These are phyloP conservation scores for Phaethornis superciliosus DNA, from an alignment of 2,113 vertebrate genomes.

Conservation along the genomic window DNA sequence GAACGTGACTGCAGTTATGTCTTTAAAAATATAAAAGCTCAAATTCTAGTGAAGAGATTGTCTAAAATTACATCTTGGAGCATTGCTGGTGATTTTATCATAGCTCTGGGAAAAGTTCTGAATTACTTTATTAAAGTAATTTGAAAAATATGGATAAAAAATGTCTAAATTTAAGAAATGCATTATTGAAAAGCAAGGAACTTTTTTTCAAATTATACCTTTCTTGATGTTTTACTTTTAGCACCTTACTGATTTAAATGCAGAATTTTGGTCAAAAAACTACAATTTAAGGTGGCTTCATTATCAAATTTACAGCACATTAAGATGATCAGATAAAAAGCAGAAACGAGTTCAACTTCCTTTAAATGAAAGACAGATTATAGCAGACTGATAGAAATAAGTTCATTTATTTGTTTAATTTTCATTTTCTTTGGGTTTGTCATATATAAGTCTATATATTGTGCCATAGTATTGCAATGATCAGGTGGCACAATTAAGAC, in stretches of 20 bases:
- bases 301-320: not conserved
- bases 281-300: not conserved
- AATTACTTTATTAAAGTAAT: slow-evolving; percentile 15
- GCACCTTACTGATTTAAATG: not conserved
- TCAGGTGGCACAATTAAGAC: not conserved
- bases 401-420: not conserved
- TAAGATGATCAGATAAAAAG: not conserved
- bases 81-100: slow-evolving; percentile 21
- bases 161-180: not conserved
- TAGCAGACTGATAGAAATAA: not conserved
- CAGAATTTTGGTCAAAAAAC: not conserved
- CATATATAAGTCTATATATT: not conserved
- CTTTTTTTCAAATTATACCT: not conserved
- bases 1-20: not conserved
- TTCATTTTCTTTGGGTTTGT: not conserved
- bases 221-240: not conserved
- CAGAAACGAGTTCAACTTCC: not conserved
- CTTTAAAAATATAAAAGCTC: not conserved
- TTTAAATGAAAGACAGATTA: not conserved
- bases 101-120: slow-evolving; percentile 31
- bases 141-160: slow-evolving; percentile 20
- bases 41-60: not conserved
- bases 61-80: slow-evolving; percentile 18
- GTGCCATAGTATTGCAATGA: not conserved
- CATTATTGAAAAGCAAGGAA: not conserved